phyloP scores from a whole-genome alignment of 2,797 vertebrate species.

The Menidia menidia region DNA sequence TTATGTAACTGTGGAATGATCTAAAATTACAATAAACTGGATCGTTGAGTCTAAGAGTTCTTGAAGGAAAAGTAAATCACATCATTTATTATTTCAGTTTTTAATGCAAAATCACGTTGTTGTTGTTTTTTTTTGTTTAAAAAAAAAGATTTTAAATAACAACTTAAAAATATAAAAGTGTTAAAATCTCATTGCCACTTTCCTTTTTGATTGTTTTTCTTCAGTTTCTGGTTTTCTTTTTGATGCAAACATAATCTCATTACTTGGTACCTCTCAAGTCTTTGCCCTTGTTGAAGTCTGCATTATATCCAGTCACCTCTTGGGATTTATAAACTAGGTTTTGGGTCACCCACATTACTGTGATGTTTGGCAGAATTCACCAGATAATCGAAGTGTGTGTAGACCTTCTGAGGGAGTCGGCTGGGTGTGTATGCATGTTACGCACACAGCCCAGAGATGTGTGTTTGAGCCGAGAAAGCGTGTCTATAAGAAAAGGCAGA shows the following conservation, averaged over 20 bases:
- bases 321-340: conserved; percentile 48
- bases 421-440: conserved; percentile 7
- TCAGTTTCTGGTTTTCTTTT: background rate
- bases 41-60: conserved; percentile 31
- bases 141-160: background rate
- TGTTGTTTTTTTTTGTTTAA: background rate
- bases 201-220: too few relatives aligned
- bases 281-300: conserved; percentile 22
- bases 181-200: background rate
- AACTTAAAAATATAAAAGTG: background rate
- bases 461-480: conserved; percentile 24
- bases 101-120: background rate
- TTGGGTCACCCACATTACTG: conserved; percentile 57
- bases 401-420: conserved; percentile 5
- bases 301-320: conserved; percentile 41
- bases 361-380: conserved; percentile 51
- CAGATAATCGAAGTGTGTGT: conserved; percentile 46
- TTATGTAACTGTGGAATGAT: conserved; percentile 29
- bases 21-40: conserved; percentile 41
- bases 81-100: conserved; percentile 11
- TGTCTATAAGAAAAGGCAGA: conserved; percentile 20
- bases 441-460: conserved; percentile 7
- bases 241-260: background rate
- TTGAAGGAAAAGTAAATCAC: conserved; percentile 6
- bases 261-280: conserved; percentile 2